Evolutionary conservation across 1,140 invertebrate genomes (phyloP).

Genomic region (Macrobrachium nipponense): DNA sequence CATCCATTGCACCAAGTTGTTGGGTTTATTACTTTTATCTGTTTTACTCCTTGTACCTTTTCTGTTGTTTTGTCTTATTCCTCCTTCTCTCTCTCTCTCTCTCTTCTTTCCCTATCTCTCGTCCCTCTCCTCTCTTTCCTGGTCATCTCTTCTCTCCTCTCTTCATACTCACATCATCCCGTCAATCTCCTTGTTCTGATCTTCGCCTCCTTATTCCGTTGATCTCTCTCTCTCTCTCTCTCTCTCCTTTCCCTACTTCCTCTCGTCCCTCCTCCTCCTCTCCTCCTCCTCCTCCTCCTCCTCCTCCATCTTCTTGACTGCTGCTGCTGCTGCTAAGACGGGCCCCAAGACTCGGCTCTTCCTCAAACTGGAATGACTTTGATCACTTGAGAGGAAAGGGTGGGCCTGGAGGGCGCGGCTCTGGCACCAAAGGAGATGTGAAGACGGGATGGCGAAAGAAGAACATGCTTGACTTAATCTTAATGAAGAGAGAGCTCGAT

Average conservation of each 20-base stretch:
- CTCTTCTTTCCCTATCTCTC: slow-evolving; percentile 31
- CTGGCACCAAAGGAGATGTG: slow-evolving; percentile 57
- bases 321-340: too few relatives aligned
- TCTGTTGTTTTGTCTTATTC: neutral
- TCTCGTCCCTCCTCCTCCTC: too few relatives aligned
- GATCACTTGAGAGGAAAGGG: slow-evolving; percentile 56
- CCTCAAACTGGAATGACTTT: slow-evolving; percentile 50
- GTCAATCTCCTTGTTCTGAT: neutral
- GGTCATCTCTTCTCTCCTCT: slow-evolving; percentile 14
- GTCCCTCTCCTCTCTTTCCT: slow-evolving; percentile 15
- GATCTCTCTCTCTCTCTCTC: neutral
- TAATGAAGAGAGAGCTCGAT: slow-evolving; percentile 60
- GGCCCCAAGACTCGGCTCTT: slow-evolving; percentile 29
- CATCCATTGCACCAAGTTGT: neutral
- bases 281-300: neutral
- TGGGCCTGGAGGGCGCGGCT: slow-evolving; percentile 8
- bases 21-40: neutral
- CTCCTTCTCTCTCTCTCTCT: neutral
- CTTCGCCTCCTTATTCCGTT: neutral
- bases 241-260: neutral
- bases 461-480: slow-evolving; percentile 57
- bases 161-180: neutral
- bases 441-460: slow-evolving; percentile 55
- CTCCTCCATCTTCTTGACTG: neutral
- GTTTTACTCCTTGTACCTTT: too few relatives aligned